These are phyloP conservation scores for Upupa epops DNA, from an alignment of 2,113 vertebrate species.

Conservation along the genomic window DNA sequence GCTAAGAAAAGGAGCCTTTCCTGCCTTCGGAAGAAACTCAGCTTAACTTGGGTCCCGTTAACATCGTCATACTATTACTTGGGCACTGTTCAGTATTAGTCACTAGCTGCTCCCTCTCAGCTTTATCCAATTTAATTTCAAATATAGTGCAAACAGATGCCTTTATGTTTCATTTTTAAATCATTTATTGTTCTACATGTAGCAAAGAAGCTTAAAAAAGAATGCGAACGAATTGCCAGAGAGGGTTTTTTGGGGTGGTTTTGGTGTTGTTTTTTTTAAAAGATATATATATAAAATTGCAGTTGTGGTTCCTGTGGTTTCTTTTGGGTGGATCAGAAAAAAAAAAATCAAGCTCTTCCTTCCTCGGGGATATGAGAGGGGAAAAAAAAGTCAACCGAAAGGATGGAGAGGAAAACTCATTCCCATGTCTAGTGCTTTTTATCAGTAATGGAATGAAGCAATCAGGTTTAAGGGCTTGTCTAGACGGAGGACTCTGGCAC, in stretches of 20 bases:
- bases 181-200: constrained; percentile 70
- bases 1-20: constrained; percentile 67
- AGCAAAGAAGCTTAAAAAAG: constrained; percentile 67
- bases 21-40: constrained; percentile 62
- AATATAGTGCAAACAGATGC: constrained; percentile 61
- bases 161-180: constrained; percentile 69
- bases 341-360: constrained; percentile 61
- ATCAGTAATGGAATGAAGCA: constrained; percentile 61
- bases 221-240: constrained; percentile 61
- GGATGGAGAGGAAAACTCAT: constrained; percentile 59
- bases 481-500: constrained; percentile 40
- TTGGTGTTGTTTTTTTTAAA: neutral
- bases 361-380: constrained; percentile 59
- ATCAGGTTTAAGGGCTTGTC: constrained; percentile 54
- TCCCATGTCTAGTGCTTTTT: constrained; percentile 63
- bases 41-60: constrained; percentile 54
- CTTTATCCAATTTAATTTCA: constrained; percentile 68
- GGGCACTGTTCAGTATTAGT: constrained; percentile 61
- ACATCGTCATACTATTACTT: constrained; percentile 63
- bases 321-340: constrained; percentile 68
- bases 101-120: constrained; percentile 41
- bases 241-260: neutral
- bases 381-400: neutral
- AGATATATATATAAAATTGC: constrained; percentile 68
- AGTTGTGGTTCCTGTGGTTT: constrained; percentile 58